A percentile compares a stretch with the other conserved stretches of the same genome.
phyloP scores from a whole-genome alignment of 2,797 vertebrate genomes.

The Orientallactaga sibirica region DNA sequence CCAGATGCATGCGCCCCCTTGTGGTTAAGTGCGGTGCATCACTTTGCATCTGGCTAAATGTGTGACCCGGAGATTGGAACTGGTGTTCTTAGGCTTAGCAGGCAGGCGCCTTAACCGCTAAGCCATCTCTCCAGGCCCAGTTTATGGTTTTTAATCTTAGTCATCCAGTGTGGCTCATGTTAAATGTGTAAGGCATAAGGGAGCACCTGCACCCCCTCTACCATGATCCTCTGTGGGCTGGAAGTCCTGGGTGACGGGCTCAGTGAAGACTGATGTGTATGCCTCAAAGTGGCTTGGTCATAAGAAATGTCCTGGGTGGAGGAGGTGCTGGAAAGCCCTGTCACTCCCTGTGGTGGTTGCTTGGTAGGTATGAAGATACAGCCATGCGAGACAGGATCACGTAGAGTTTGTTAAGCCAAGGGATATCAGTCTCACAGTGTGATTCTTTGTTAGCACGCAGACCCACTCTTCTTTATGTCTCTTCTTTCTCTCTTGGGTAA shows the following conservation, averaged over 20 bases:
- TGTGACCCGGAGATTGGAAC: no score
- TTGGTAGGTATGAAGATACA: not conserved
- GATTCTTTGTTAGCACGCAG: not conserved
- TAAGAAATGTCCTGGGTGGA: not conserved
- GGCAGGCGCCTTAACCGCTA: no score
- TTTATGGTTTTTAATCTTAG: constrained; percentile 45
- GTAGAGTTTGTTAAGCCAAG: not conserved
- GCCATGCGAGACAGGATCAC: not conserved
- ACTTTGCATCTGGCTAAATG: no score
- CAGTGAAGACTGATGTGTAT: not conserved
- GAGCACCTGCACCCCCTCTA: not conserved
- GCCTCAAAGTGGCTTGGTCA: not conserved
- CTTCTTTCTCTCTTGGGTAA: not conserved
- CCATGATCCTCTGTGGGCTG: fast-evolving
- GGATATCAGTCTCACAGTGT: not conserved
- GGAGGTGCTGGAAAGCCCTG: not conserved
- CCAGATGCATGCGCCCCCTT: no score
- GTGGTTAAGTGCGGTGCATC: no score
- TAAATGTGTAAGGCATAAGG: not conserved
- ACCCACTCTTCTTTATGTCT: not conserved
- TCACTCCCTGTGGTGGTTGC: not conserved
- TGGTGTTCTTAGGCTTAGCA: no score
- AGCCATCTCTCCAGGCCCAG: not conserved
- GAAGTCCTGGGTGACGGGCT: not conserved
- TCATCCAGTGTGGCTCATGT: not conserved